phyloP scores from a whole-genome alignment of 2,888 invertebrate species.

The Proisotoma minuta region DNA sequence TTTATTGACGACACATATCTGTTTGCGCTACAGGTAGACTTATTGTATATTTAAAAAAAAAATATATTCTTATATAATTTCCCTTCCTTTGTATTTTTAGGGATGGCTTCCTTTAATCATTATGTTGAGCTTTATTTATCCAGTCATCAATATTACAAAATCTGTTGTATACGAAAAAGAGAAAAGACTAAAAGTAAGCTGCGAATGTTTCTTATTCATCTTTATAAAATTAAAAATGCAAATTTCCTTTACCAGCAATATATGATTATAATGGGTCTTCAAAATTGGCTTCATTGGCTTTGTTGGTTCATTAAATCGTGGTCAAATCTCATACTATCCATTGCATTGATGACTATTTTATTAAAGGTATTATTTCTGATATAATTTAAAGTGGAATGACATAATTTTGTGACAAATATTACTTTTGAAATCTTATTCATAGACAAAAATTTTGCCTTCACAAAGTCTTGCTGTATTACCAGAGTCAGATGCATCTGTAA shows the following conservation, averaged over 20 bases:
- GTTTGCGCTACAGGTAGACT: slow-evolving; percentile 61
- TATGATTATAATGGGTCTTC: slow-evolving; percentile 85
- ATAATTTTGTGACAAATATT: background rate
- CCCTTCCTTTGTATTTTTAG: slow-evolving; percentile 25
- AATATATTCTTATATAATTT: slow-evolving; percentile 58
- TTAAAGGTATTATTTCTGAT: slow-evolving; percentile 22
- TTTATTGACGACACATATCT: slow-evolving; percentile 63
- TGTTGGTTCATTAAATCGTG: slow-evolving; percentile 80
- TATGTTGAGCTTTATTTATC: slow-evolving; percentile 62
- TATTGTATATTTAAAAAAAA: slow-evolving; percentile 72
- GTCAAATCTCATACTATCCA: slow-evolving; percentile 61
- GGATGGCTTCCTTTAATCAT: slow-evolving; percentile 35
- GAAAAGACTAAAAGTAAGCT: slow-evolving; percentile 63
- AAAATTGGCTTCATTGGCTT: slow-evolving; percentile 75
- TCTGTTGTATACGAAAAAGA: slow-evolving; percentile 71
- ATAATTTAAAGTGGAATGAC: background rate
- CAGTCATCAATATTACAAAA: slow-evolving; percentile 71
- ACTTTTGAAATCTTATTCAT: background rate
- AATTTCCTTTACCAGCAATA: slow-evolving; percentile 63
- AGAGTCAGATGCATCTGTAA: slow-evolving; percentile 61
- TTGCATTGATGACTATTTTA: slow-evolving; percentile 49
- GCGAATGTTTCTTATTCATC: background rate
- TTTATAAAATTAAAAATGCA: background rate
- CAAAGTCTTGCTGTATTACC: slow-evolving; percentile 62
- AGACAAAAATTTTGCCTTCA: slow-evolving; percentile 29